phyloP scores from a whole-genome alignment of 2,888 invertebrate species.

The Callinectes sapidus region DNA sequence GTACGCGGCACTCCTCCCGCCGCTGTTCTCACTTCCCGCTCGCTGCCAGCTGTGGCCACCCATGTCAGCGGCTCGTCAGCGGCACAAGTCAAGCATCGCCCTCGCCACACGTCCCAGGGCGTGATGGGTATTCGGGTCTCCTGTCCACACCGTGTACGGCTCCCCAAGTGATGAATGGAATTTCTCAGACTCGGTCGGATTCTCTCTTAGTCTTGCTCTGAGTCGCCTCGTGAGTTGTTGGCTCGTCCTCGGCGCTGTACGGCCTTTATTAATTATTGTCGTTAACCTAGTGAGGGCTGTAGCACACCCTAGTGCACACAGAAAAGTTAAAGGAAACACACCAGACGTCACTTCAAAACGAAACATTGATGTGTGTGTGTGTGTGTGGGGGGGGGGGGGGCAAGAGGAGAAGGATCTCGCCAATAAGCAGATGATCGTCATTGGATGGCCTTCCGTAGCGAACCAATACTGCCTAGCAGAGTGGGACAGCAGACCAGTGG shows the following conservation, averaged over 20 bases:
- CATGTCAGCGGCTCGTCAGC: background rate
- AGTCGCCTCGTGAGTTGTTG: too few species aligned
- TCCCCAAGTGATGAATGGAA: background rate
- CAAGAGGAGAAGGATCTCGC: background rate
- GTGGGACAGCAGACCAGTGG: too few species aligned
- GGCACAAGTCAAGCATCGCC: background rate
- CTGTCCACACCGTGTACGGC: background rate
- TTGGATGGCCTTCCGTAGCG: too few species aligned
- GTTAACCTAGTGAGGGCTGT: background rate
- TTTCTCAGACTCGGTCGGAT: background rate
- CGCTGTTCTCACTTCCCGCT: conserved; percentile 2
- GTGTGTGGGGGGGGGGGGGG: background rate
- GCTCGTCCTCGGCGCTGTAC: background rate
- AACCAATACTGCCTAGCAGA: too few species aligned
- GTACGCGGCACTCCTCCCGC: background rate
- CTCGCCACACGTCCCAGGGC: background rate
- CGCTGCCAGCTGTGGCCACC: background rate
- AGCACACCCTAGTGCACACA: background rate
- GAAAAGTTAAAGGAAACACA: background rate
- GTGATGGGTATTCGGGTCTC: background rate
- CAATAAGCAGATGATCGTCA: too few species aligned
- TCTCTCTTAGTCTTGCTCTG: background rate
- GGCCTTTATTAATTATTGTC: background rate
- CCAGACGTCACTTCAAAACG: background rate
- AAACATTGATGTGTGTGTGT: background rate